Percentiles rank a stretch among this genome's conserved stretches.
Evolutionary conservation across 2,797 vertebrate genomes (phyloP).

Genomic region (Peromyscus melanophrys): DNA sequence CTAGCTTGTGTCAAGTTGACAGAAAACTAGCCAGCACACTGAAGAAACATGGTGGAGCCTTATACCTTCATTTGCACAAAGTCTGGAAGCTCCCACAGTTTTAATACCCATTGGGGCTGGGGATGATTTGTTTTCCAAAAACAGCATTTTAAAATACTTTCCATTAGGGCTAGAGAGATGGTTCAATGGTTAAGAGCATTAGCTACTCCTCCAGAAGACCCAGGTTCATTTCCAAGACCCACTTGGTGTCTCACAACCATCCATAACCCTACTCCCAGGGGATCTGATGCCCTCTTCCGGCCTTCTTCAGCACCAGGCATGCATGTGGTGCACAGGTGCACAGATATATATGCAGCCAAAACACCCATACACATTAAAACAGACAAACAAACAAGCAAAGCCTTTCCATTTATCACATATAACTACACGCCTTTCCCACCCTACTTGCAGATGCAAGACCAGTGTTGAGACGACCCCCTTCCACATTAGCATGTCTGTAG

Average conservation of each 20-base stretch:
- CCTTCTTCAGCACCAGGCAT: neutral
- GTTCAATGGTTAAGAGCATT: neutral
- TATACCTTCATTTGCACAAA: constrained; percentile 21
- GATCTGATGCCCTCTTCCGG: neutral
- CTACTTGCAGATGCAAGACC: neutral
- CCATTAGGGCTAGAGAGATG: neutral
- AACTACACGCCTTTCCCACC: neutral
- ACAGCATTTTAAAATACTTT: constrained; percentile 39
- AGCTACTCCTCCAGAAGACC: neutral
- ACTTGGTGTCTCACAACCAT: neutral
- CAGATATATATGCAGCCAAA: neutral
- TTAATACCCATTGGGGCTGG: neutral
- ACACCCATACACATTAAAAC: neutral
- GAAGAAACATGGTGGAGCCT: neutral
- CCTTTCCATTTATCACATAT: neutral
- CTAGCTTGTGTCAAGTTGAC: neutral
- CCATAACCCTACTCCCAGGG: neutral
- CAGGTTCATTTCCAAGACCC: neutral
- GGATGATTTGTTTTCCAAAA: constrained; percentile 56
- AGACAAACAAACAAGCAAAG: neutral
- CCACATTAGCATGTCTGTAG: neutral
- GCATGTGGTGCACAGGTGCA: neutral
- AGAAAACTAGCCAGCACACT: neutral
- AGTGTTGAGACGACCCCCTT: neutral
- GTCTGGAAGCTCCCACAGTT: neutral